Base-by-base conservation (phyloP, 2,888 invertebrate species). In the Nemotelus nigrinus region DNA sequence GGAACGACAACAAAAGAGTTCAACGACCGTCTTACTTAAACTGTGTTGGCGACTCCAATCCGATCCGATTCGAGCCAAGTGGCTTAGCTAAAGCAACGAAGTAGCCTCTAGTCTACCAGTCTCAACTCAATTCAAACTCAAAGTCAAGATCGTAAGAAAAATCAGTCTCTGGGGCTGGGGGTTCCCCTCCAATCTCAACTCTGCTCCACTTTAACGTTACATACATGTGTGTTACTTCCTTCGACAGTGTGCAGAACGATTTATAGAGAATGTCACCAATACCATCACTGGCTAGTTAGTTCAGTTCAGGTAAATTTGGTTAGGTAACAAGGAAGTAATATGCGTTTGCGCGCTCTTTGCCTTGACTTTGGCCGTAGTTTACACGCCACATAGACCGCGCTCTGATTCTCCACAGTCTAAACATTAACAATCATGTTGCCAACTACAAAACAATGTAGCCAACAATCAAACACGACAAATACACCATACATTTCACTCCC, bases 311-410 rank as follows among this genome's bases (percentile, higher is more conserved):
- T 44, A 74, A 74, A 25, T 25, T 25, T 48, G 50, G 60, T 45
- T 44, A 10, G 63, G 63, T 60, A 48, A 70, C 25, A 55, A 70
- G 74, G 74, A 74, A 74, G 60, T 60, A 50, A 43, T 47, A 5
- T 43, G 64, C 10, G 48, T 7, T 25, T 25, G 10, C 25, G 47
- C 50, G 50, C 48, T 3, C 41, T 76, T 65, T 55, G 76, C 76
- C 76, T 76, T 76, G 76, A 76, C 76, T 76, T 76, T 76, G 76
- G 76, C 76, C 76, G 76, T 41, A 48, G 45, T 74, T 74, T 74
- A 43, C 41, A 44, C 48, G 64, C 65, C 43, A 53, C 10, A 50
- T 41, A 7, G 44, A 60, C 47, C 25, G 74, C 58, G 75, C 47
- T 76, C 76, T 44, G 48, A 65, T 76, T 76, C 44, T 43, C 10